phyloP scores from a whole-genome alignment of 2,113 vertebrate genomes.

The Edolisoma coerulescens region DNA sequence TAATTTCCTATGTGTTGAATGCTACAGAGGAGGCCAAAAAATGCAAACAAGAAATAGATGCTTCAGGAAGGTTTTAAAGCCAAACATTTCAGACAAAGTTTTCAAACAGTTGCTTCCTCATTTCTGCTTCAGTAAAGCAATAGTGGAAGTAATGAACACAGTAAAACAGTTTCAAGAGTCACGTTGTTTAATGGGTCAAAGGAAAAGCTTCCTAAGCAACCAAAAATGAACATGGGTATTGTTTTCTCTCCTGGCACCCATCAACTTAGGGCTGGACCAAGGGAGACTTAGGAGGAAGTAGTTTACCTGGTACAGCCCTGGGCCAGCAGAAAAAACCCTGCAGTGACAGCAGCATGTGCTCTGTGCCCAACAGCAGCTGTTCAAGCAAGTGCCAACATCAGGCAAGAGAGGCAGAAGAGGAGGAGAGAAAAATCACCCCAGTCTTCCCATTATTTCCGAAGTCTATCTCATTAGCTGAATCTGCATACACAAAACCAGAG shows the following conservation, averaged over 20 bases:
- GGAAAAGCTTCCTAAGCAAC: background rate
- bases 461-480: background rate
- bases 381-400: background rate
- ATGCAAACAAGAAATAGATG: background rate
- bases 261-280: background rate
- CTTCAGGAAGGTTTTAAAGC: background rate
- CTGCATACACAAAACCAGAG: background rate
- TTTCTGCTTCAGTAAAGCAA: background rate
- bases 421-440: background rate
- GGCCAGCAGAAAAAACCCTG: background rate
- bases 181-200: background rate
- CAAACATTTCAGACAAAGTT: background rate
- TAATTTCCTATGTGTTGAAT: background rate
- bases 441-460: background rate
- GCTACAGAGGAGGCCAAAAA: background rate
- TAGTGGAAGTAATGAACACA: background rate
- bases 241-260: background rate
- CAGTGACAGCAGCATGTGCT: background rate
- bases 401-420: background rate
- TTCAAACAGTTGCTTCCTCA: background rate
- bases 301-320: background rate
- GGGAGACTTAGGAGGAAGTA: background rate
- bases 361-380: background rate
- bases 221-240: fast-evolving
- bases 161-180: background rate